phyloP scores from a whole-genome alignment of 2,888 invertebrate genomes.

The Limnephilus auricula region DNA sequence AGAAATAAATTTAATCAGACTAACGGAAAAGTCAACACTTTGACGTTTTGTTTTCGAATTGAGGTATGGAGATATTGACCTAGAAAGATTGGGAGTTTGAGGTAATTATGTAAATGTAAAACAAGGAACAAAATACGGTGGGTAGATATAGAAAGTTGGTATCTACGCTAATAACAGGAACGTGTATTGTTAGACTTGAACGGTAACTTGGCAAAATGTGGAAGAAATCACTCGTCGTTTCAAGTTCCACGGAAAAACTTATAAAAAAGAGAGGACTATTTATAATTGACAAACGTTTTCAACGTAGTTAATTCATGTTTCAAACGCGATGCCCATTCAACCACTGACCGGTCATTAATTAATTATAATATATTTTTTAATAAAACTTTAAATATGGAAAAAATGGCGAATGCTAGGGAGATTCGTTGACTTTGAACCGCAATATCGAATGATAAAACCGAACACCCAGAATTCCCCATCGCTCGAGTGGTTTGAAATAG shows the following conservation, averaged over 20 bases:
- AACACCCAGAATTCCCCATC: no score
- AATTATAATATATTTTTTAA: no score
- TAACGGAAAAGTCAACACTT: neutral
- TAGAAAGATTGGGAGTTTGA: neutral
- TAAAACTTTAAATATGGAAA: no score
- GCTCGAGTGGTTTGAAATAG: no score
- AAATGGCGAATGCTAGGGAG: no score
- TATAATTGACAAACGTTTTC: neutral
- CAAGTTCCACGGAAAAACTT: neutral
- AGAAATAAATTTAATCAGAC: neutral
- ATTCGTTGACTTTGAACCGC: no score
- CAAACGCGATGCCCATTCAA: no score
- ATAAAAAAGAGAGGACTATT: neutral
- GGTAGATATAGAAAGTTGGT: neutral
- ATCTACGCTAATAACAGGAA: neutral
- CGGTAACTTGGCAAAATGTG: neutral
- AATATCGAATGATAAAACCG: no score
- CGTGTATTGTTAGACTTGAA: neutral
- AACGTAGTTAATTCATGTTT: no score
- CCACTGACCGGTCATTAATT: no score
- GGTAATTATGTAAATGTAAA: neutral
- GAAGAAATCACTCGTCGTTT: neutral
- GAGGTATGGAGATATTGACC: neutral
- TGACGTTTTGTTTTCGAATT: neutral
- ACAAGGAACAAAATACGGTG: neutral